Conservation (phyloP, 1,140 invertebrate species). For the Papilio helenus region DNA sequence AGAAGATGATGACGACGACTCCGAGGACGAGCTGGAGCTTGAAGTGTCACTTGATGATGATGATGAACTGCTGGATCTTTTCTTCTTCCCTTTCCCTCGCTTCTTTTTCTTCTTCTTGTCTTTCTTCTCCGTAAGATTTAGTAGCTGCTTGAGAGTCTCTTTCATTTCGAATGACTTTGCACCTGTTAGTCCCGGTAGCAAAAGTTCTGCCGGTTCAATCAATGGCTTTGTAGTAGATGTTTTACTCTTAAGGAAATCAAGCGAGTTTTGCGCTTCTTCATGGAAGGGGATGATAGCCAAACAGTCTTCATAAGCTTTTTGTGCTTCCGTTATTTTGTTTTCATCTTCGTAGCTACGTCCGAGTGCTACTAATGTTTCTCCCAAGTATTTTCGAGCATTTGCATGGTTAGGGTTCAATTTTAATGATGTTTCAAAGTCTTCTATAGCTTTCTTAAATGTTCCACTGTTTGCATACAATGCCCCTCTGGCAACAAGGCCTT, state of each 20-base stretch:
- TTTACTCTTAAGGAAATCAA: conserved; percentile 90
- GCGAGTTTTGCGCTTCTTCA: conserved; percentile 91
- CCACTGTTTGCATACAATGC: conserved; percentile 97
- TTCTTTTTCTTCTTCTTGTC: conserved; percentile 90
- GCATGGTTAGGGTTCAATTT: conserved; percentile 94
- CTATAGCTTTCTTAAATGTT: conserved; percentile 95
- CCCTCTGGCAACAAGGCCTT: conserved; percentile 96
- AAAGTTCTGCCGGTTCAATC: conserved; percentile 84
- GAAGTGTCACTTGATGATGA: conserved; percentile 86
- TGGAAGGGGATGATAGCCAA: conserved; percentile 91
- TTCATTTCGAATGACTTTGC: conserved; percentile 85
- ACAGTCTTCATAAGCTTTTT: conserved; percentile 92
- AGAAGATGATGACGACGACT: conserved; percentile 85
- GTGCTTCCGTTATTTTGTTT: conserved; percentile 92
- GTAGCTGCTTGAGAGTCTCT: conserved; percentile 85
- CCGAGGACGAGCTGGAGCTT: conserved; percentile 85
- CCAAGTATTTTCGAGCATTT: conserved; percentile 97
- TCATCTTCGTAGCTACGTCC: conserved; percentile 93
- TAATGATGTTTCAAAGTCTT: conserved; percentile 96
- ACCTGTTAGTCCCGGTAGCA: conserved; percentile 82
- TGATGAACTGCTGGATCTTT: conserved; percentile 86
- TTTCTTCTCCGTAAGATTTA: conserved; percentile 84
- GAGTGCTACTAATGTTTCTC: conserved; percentile 94
- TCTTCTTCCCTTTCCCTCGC: conserved; percentile 88
- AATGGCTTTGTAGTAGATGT: conserved; percentile 83